Conservation (phyloP, 1,140 invertebrate genomes). For the Psilanteris sp. region DNA sequence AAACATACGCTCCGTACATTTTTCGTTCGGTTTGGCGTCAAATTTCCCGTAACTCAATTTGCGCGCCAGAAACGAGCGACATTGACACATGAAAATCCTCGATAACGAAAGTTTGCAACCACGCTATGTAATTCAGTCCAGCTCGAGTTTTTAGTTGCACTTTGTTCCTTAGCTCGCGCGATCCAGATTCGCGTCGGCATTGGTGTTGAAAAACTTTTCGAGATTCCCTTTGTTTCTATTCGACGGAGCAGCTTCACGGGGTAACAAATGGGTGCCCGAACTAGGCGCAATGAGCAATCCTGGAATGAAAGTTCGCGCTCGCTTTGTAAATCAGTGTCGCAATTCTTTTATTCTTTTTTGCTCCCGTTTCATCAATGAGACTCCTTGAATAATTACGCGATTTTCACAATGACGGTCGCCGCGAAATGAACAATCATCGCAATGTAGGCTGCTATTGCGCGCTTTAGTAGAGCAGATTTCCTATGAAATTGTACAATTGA, state of each 20-base stretch:
- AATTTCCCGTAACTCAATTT: conserved; percentile 73
- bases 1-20: conserved; percentile 56
- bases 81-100: conserved; percentile 51
- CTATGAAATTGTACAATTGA: neutral
- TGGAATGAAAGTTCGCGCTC: conserved; percentile 36
- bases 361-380: conserved; percentile 25
- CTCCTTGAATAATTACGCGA: conserved; percentile 36
- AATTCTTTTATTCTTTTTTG: conserved; percentile 36
- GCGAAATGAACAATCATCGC: conserved; percentile 13
- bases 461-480: neutral
- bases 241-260: conserved; percentile 34
- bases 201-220: conserved; percentile 48
- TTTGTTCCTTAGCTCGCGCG: conserved; percentile 21
- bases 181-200: conserved; percentile 41
- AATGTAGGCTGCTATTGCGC: neutral
- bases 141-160: conserved; percentile 28
- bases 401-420: conserved; percentile 4
- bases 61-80: conserved; percentile 24
- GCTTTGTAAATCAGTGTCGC: conserved; percentile 40
- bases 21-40: conserved; percentile 71
- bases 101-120: conserved; percentile 27
- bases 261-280: conserved; percentile 44
- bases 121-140: conserved; percentile 12
- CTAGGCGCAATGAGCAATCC: conserved; percentile 34
- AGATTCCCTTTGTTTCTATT: conserved; percentile 50